A percentile compares a stretch with the other conserved stretches of the same genome.
These are phyloP conservation scores for Terrapene triunguis DNA, from an alignment of 2,113 vertebrate genomes.

Conservation along the genomic window DNA sequence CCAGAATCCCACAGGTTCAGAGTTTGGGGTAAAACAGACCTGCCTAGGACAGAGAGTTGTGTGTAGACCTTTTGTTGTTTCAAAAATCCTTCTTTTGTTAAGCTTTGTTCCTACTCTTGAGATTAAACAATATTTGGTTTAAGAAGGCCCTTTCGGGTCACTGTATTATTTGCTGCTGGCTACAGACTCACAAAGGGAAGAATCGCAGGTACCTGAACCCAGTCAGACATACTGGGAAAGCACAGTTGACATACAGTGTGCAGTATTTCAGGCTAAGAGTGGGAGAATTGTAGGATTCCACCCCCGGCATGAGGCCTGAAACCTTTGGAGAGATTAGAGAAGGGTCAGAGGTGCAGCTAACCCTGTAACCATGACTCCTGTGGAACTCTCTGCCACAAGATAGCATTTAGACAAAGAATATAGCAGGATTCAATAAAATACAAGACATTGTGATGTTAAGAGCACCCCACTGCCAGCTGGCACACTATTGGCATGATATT, in stretches of 20 bases:
- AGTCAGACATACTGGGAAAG: background rate
- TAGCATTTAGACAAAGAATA: background rate
- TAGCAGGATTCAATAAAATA: background rate
- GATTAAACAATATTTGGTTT: background rate
- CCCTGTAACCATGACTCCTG: background rate
- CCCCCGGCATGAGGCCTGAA: background rate
- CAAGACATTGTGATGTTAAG: background rate
- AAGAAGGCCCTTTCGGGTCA: background rate
- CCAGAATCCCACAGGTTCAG: rapidly evolving
- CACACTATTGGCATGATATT: too few species aligned
- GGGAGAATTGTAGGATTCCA: background rate
- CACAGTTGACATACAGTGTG: background rate
- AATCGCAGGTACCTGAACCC: background rate
- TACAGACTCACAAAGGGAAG: background rate
- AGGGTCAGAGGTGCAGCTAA: background rate
- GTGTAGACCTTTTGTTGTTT: background rate
- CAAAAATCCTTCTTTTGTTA: too few species aligned
- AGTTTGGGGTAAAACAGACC: background rate
- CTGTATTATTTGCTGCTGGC: background rate
- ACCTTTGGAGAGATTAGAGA: background rate
- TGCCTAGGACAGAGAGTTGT: background rate
- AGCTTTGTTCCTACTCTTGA: background rate
- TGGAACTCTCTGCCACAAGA: background rate
- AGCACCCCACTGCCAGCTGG: too few species aligned
- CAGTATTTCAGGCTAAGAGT: background rate